Conservation (phyloP, 1,140 invertebrate species). For the Drosophila micromelanica region DNA sequence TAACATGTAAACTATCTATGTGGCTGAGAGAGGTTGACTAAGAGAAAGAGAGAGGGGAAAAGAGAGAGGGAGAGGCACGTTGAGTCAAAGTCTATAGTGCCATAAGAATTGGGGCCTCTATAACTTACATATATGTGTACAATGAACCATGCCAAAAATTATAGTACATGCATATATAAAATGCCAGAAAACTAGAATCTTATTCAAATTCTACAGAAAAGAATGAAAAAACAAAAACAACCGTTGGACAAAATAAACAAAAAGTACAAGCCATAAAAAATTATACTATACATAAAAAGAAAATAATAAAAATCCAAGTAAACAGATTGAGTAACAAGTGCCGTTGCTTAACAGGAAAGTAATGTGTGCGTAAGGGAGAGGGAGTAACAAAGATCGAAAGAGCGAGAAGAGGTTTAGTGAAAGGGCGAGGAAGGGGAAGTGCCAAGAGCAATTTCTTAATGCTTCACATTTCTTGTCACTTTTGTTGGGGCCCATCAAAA, state of each 20-base stretch:
- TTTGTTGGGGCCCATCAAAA: constrained; percentile 34
- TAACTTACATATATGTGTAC: constrained; percentile 60
- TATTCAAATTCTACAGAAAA: constrained; percentile 68
- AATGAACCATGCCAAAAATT: constrained; percentile 76
- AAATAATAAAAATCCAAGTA: constrained; percentile 65
- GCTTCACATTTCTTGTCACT: constrained; percentile 41
- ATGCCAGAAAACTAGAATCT: constrained; percentile 62
- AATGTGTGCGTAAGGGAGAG: background rate
- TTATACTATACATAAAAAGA: constrained; percentile 42
- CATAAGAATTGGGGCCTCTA: constrained; percentile 43
- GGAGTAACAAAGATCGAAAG: background rate
- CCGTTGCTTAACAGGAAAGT: constrained; percentile 37
- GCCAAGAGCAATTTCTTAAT: constrained; percentile 14
- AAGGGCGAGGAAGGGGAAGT: background rate
- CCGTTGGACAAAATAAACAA: constrained; percentile 57
- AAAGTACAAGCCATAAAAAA: constrained; percentile 50
- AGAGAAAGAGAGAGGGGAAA: constrained; percentile 26
- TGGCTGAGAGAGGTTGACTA: constrained; percentile 10
- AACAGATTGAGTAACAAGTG: constrained; percentile 79
- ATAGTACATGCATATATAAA: constrained; percentile 35
- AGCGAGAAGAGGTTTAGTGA: background rate
- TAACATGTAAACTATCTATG: constrained; percentile 42
- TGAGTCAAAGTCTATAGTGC: constrained; percentile 45
- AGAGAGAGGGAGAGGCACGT: constrained; percentile 23
- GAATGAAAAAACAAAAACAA: constrained; percentile 8